A percentile compares a stretch with the other conserved stretches of the same genome.
phyloP scores from a whole-genome alignment of 2,888 invertebrate species.

The Gortyna flavago region DNA sequence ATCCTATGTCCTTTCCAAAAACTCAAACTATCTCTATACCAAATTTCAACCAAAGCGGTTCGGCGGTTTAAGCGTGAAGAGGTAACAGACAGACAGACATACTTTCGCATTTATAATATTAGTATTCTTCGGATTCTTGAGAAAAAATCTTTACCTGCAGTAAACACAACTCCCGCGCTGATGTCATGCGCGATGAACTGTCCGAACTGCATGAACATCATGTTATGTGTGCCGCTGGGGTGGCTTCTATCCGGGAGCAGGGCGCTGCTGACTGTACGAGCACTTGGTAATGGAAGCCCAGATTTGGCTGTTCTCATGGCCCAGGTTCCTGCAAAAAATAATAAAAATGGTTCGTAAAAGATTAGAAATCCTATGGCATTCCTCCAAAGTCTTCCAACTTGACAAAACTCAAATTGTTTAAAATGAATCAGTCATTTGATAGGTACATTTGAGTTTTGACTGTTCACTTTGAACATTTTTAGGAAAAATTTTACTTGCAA shows the following conservation, averaged over 20 bases:
- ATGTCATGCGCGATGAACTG: constrained; percentile 95
- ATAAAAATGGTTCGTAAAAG: background rate
- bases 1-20: too few species aligned
- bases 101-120: too few species aligned
- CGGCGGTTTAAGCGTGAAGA: too few species aligned
- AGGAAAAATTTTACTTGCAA: background rate
- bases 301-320: constrained; percentile 85
- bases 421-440: too few species aligned
- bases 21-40: too few species aligned
- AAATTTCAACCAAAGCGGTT: too few species aligned
- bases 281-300: constrained; percentile 90
- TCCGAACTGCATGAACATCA: constrained; percentile 94
- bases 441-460: background rate
- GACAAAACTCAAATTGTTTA: background rate
- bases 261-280: constrained; percentile 92
- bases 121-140: too few species aligned
- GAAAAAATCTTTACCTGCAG: constrained; percentile 88
- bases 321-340: constrained; percentile 82
- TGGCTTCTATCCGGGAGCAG: constrained; percentile 91
- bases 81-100: too few species aligned
- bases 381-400: background rate
- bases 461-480: background rate
- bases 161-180: constrained; percentile 92
- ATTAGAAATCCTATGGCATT: background rate
- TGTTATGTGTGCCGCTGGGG: constrained; percentile 91